A percentile compares a stretch with the other conserved stretches of the same genome.
These are phyloP conservation scores for Watersipora subatra DNA, from an alignment of 1,140 invertebrate species.

Conservation along the genomic window DNA sequence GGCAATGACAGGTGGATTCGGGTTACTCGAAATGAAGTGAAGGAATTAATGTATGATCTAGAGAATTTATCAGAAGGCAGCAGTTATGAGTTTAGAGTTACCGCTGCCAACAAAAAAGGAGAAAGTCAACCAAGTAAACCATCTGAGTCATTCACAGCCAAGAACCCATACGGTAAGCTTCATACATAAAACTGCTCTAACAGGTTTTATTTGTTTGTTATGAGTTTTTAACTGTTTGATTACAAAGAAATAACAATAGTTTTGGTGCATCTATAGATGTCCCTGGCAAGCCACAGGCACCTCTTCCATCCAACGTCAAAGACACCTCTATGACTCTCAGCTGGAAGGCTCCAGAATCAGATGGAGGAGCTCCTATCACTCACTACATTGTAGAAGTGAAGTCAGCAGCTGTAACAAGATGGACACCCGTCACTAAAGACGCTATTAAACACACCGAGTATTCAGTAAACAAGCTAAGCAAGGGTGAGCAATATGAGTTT, in stretches of 20 bases:
- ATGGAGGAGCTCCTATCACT: conserved; percentile 87
- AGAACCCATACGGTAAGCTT: conserved; percentile 74
- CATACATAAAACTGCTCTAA: too few relatives aligned
- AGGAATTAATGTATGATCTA: conserved; percentile 72
- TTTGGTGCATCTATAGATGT: conserved; percentile 33
- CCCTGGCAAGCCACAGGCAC: conserved; percentile 68
- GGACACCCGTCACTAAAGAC: background rate
- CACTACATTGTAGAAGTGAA: conserved; percentile 68
- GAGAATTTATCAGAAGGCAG: conserved; percentile 65
- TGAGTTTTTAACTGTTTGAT: too few relatives aligned
- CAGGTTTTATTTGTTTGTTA: too few relatives aligned
- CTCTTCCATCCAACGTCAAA: conserved; percentile 77
- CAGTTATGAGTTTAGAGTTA: conserved; percentile 88
- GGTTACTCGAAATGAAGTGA: conserved; percentile 65
- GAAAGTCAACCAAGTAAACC: conserved; percentile 41
- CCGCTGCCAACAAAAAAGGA: conserved; percentile 75
- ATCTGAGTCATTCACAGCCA: conserved; percentile 45
- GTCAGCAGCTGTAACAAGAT: background rate
- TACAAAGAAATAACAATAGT: too few relatives aligned
- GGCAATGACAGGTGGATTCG: conserved; percentile 72
- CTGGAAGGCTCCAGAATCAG: conserved; percentile 74
- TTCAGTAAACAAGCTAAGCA: background rate
- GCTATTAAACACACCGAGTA: background rate
- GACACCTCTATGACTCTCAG: conserved; percentile 83
- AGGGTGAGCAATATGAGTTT: conserved; percentile 62